Percentiles rank a stretch among this genome's conserved stretches.
These are phyloP conservation scores for Strigamia crassipes DNA, from an alignment of 2,888 invertebrate species.

Conservation along the genomic window DNA sequence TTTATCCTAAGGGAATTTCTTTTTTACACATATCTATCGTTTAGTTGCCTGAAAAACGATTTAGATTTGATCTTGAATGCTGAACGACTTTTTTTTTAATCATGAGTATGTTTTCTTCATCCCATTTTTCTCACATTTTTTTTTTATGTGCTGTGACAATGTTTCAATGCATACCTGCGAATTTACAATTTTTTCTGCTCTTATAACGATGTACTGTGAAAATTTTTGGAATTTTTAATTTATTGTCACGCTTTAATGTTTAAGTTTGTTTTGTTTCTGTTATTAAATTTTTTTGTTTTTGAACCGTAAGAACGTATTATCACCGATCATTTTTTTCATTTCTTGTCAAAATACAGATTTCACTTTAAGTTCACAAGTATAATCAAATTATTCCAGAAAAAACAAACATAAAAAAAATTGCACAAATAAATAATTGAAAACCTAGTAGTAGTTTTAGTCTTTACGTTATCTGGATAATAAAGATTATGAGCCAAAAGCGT, in stretches of 20 bases:
- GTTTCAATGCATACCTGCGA: background rate
- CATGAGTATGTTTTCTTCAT: background rate
- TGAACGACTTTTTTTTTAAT: background rate
- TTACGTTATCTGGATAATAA: no score
- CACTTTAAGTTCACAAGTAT: no score
- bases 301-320: no score
- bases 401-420: no score
- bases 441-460: no score
- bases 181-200: background rate
- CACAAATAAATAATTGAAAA: no score
- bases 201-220: background rate
- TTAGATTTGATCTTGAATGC: constrained; percentile 15
- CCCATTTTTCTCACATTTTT: background rate
- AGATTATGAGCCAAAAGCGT: no score
- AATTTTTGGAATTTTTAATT: background rate
- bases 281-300: no score
- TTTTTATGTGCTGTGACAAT: background rate
- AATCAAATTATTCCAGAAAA: no score
- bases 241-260: background rate
- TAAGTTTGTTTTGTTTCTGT: background rate
- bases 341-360: no score
- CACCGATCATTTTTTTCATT: no score
- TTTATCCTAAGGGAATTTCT: background rate
- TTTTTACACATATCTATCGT: background rate
- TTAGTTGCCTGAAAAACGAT: constrained; percentile 14